phyloP scores from a whole-genome alignment of 2,888 invertebrate genomes.

The Platycnemis pennipes region DNA sequence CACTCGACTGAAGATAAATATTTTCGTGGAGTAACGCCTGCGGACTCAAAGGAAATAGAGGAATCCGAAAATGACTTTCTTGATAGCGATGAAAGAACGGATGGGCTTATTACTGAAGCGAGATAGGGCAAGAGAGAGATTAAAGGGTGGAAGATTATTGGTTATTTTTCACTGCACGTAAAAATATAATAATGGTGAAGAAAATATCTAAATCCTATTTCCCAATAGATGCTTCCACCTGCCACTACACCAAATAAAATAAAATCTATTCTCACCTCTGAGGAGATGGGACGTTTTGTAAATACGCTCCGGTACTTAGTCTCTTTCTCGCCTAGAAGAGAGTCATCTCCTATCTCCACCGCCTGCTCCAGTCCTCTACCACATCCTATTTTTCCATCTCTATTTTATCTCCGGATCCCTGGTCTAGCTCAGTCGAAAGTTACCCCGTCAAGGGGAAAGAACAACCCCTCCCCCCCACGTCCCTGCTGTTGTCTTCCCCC shows the following conservation, averaged over 20 bases:
- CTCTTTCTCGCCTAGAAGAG: background rate
- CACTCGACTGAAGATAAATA: too few relatives aligned
- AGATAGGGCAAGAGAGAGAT: too few relatives aligned
- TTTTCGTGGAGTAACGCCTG: too few relatives aligned
- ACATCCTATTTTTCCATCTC: background rate
- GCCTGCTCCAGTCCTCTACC: background rate
- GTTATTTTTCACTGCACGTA: too few relatives aligned
- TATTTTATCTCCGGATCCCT: background rate
- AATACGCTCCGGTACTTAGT: background rate
- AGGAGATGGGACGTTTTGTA: background rate
- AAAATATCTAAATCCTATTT: slow-evolving; percentile 37
- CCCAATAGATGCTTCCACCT: background rate
- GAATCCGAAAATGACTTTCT: too few relatives aligned
- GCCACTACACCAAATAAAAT: background rate
- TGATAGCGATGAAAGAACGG: too few relatives aligned
- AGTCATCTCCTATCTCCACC: background rate
- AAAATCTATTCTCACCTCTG: background rate
- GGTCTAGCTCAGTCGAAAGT: background rate
- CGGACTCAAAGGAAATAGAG: too few relatives aligned
- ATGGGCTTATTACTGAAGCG: too few relatives aligned
- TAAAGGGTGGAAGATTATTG: too few relatives aligned
- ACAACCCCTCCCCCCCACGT: background rate
- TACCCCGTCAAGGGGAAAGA: background rate
- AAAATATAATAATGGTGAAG: background rate
- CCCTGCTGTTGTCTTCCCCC: background rate